Percentiles rank a stretch among this genome's conserved stretches.
These are phyloP conservation scores for Heloderma charlesbogerti DNA, from an alignment of 2,113 vertebrate species.

Conservation along the genomic window DNA sequence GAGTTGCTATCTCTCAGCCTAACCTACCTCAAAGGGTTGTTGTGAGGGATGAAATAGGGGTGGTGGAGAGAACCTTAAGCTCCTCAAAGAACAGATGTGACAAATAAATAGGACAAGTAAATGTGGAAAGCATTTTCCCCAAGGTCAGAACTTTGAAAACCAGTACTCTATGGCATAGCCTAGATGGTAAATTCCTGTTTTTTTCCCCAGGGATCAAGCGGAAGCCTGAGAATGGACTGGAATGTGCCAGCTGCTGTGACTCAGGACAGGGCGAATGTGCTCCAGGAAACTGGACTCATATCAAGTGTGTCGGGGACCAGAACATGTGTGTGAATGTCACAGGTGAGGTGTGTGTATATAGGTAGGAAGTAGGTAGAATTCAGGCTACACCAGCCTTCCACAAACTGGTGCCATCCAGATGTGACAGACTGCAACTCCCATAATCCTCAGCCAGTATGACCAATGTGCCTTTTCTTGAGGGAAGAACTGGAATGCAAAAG, in stretches of 20 bases:
- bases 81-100: neutral
- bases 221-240: neutral
- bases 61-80: neutral
- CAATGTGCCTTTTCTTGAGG: neutral
- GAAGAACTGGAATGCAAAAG: neutral
- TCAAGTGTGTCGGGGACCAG: conserved; percentile 30
- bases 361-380: neutral
- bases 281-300: conserved; percentile 26
- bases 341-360: neutral
- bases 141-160: no score
- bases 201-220: conserved; percentile 2
- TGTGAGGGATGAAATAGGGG: neutral
- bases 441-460: neutral
- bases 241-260: conserved; percentile 32
- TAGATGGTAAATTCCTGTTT: neutral
- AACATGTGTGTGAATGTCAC: conserved; percentile 29
- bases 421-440: neutral
- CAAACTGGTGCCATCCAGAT: neutral
- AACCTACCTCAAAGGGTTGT: neutral
- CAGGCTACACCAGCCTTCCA: neutral
- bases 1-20: neutral
- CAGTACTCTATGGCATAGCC: neutral
- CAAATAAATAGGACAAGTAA: neutral
- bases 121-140: neutral
- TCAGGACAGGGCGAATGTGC: conserved; percentile 1